These are phyloP conservation scores for Craniophora ligustri DNA, from an alignment of 2,888 invertebrate genomes.

Conservation along the genomic window DNA sequence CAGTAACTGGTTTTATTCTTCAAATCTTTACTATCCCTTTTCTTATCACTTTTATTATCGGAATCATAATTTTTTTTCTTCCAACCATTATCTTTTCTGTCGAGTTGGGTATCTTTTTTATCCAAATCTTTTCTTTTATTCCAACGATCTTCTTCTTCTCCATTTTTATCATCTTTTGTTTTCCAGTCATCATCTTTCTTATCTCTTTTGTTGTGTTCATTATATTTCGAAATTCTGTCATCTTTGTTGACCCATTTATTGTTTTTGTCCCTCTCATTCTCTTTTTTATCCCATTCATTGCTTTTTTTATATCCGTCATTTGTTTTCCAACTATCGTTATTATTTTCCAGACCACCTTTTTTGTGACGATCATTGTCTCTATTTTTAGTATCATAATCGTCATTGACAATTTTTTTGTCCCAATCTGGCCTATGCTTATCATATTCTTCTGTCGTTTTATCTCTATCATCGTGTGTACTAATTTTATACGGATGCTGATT, in stretches of 20 bases:
- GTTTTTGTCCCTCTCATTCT: background rate
- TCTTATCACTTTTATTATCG: background rate
- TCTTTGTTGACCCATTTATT: too few relatives aligned
- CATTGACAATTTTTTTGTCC: background rate
- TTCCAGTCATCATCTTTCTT: background rate
- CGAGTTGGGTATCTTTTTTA: background rate
- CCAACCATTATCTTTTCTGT: background rate
- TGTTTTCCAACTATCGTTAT: background rate
- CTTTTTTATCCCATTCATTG: background rate
- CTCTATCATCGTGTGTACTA: background rate
- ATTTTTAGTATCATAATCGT: background rate
- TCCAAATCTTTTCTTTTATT: background rate
- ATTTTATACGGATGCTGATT: too few relatives aligned
- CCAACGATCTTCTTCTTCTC: background rate
- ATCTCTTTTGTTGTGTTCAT: background rate
- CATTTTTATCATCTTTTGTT: background rate
- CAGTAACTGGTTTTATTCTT: conserved; percentile 13
- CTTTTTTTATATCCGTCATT: background rate
- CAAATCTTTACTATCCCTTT: background rate
- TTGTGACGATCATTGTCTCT: background rate
- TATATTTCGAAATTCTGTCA: too few relatives aligned
- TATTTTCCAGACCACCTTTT: too few relatives aligned
- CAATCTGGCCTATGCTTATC: background rate
- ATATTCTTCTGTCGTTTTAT: conserved; percentile 1
- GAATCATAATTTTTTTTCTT: background rate